Evolutionary conservation across 2,113 vertebrate species (phyloP), one percentile per base, ranked within the genome.

Genomic region (Chloebia gouldiae): DNA sequence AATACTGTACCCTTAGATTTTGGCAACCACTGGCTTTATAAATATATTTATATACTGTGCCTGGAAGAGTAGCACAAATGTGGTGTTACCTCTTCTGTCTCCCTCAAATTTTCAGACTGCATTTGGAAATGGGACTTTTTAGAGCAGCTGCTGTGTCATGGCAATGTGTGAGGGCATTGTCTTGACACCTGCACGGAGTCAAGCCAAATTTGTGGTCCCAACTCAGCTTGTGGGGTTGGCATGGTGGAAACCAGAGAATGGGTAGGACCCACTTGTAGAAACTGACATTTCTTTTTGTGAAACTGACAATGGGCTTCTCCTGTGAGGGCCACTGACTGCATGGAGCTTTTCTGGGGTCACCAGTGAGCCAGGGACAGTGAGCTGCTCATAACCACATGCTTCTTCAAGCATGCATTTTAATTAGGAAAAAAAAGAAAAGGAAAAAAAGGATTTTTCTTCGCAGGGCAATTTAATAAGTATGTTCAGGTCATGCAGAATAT

Each of bases 241-340:
- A 6, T 20, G 16, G 42, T 42, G 47, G 21, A 77, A 95, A 72
- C 7, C 11, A 69, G 56, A 28, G 28, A 10, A 45, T 6, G 10
- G 23, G 14, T 35, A 61, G 13, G 24, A 88, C 4, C 9, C 3
- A 44, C 17, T 39, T 37, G 12, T 45, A 28, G 50, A 78, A 92
- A 56, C 2, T 18, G 47, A n/a, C 35, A 86, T 19, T 7, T 65
- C 35, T 69, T 20, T 63, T 16, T 69, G n/a, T 57, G 63, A 76
- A 86, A 65, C 10, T 13, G 45, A 75, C 31, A 39, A 40, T 37
- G 28, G 25, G 4, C 33, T 71, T 53, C 7, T 11, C 4, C 12
- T 0, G 0, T 24, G 8, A 1, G 9, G n/a, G n/a, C 9, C n/a
- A 11, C 23, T 49, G 31, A 20, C 13, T 33, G 12, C 42, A 23